Base-by-base conservation (phyloP, 2,888 invertebrate genomes). In the Agrilus biguttatus region DNA sequence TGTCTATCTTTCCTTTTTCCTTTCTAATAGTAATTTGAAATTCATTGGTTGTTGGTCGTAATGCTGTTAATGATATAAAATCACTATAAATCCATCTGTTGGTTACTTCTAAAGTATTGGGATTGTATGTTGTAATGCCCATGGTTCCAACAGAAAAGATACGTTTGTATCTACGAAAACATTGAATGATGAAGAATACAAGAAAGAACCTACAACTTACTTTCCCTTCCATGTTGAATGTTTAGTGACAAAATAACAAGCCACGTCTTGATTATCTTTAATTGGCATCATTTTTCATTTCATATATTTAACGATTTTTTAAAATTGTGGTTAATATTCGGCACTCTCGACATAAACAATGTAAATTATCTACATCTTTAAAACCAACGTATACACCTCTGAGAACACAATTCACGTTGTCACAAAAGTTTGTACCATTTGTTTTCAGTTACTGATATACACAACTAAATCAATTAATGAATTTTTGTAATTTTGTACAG, bases 51-150 rank as follows among this genome's bases (percentile, higher is more conserved):
- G 44, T 41, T 2, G 47, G 39, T 14, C 44, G 46, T 23, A 52
- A 44, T 7, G 52, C 47, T 7, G 50, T 51, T 33, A 85, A 73
- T 28, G 75, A 78, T 49, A 84, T 75, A 45, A 92, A 82, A 60
- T 89, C 89, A 4, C 78, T 74, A 59, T 87, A 90, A 40, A 80
- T 70, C 90, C 90, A 91, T 67, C 89, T 85, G 70, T 98, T 98
- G 43, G 98, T 98, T 50, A 89, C 75, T 61, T 91, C 91, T 55
- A 89, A 70, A 52, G 77, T 83, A 48, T 73, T 77, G n/a, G 90
- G 96, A 69, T 96, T 96, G 68, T 97, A 97, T 1, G 98, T 98
- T 38, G 96, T 91, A 55, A 98, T 87, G 32, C 95, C 96, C 62
- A 82, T 78, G 35, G 91, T 87, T 42, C 97, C 97, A 59, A 98